Conservation (phyloP, 2,113 vertebrate genomes). For the Lasiurus cinereus region DNA sequence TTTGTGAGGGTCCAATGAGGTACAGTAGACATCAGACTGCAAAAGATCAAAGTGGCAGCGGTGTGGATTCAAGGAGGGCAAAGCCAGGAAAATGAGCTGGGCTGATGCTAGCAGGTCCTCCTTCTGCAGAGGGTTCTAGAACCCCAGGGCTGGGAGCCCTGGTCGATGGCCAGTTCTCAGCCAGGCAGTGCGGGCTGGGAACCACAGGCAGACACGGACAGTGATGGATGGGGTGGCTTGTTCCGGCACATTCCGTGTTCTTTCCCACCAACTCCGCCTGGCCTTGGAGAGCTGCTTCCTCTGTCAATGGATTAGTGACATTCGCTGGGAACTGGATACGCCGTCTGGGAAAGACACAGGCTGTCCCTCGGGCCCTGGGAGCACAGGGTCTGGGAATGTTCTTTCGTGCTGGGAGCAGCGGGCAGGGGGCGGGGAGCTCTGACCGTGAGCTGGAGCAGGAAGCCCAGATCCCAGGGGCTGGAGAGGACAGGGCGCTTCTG, state of each 20-base stretch:
- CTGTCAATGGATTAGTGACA: neutral
- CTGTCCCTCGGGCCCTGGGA: slow-evolving; percentile 52
- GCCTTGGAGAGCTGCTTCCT: slow-evolving; percentile 38
- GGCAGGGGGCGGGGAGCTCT: neutral
- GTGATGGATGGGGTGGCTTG: slow-evolving; percentile 74
- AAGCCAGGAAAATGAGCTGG: neutral
- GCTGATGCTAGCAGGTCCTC: no score
- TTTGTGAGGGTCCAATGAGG: neutral
- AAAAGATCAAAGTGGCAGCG: neutral
- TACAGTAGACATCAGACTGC: neutral
- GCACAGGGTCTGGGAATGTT: slow-evolving; percentile 62
- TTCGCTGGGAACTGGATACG: slow-evolving; percentile 26
- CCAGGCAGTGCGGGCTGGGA: slow-evolving; percentile 21
- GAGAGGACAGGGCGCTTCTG: neutral
- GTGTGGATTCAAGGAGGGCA: neutral
- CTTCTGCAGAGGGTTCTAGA: neutral
- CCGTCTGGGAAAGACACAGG: slow-evolving; percentile 43
- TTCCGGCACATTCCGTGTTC: slow-evolving; percentile 63
- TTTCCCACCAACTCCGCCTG: slow-evolving; percentile 55
- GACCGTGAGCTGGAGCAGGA: neutral
- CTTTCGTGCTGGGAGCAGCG: neutral
- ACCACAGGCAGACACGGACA: slow-evolving; percentile 71
- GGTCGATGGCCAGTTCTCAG: slow-evolving; percentile 56
- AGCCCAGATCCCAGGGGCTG: neutral
- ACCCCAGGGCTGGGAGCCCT: neutral